phyloP scores from a whole-genome alignment of 2,113 vertebrate species.

The Zapus hudsonius region DNA sequence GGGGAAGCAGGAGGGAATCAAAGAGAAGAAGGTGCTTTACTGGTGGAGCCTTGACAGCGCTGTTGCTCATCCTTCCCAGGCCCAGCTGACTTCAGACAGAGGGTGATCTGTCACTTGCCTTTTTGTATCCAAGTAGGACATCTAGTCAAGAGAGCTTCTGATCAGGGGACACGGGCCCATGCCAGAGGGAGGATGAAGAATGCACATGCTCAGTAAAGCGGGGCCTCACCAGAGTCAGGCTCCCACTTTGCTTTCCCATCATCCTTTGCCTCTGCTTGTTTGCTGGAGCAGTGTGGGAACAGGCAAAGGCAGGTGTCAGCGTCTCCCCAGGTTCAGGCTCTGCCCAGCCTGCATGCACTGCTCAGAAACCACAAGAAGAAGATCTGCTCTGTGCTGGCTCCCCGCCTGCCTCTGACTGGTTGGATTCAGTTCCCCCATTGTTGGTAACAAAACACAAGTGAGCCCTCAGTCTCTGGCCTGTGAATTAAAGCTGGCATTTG shows the following conservation, averaged over 20 bases:
- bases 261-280: not conserved
- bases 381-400: constrained; percentile 61
- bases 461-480: constrained; percentile 47
- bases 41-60: not conserved
- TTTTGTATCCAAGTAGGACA: not conserved
- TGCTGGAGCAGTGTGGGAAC: not conserved
- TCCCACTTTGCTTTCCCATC: not conserved
- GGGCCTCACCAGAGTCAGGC: not conserved
- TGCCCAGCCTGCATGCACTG: constrained; percentile 40
- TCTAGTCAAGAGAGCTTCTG: not conserved
- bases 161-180: not conserved
- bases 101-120: not conserved
- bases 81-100: not conserved
- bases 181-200: not conserved
- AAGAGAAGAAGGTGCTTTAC: not conserved
- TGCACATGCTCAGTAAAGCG: not conserved
- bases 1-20: not conserved
- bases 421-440: constrained; percentile 59
- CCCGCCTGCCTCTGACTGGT: constrained; percentile 63
- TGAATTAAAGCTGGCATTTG: not conserved
- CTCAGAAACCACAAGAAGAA: constrained; percentile 63
- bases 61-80: not conserved
- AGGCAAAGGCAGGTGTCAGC: constrained; percentile 52
- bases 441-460: constrained; percentile 56
- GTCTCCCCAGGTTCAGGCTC: not conserved